phyloP scores from a whole-genome alignment of 2,113 vertebrate genomes.

The Lethenteron reissneri region DNA sequence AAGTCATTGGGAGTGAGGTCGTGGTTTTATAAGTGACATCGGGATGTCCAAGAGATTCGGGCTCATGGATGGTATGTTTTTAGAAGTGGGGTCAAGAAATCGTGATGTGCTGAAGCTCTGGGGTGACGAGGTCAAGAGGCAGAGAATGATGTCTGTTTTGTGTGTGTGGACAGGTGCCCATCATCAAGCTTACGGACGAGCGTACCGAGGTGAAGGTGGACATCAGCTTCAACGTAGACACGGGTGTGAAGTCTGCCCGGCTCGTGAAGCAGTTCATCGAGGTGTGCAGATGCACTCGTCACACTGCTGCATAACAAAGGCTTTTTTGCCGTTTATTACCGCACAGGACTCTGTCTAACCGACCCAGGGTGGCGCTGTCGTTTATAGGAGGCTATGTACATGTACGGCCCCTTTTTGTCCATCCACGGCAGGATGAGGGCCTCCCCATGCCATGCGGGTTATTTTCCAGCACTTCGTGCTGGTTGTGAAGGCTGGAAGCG shows the following conservation, averaged over 20 bases:
- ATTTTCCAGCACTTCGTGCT: not conserved
- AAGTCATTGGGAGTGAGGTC: too few relatives aligned
- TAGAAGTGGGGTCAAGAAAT: too few relatives aligned
- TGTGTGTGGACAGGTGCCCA: slow-evolving; percentile 46
- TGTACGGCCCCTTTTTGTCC: slow-evolving; percentile 9
- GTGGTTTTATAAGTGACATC: too few relatives aligned
- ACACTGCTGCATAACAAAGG: too few relatives aligned
- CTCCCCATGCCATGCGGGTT: slow-evolving; percentile 4
- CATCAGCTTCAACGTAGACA: slow-evolving; percentile 97
- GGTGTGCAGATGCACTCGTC: slow-evolving; percentile 21
- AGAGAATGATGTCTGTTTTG: not conserved
- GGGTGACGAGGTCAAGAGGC: too few relatives aligned
- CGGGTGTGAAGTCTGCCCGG: slow-evolving; percentile 74
- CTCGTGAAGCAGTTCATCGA: slow-evolving; percentile 89
- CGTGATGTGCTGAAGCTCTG: too few relatives aligned
- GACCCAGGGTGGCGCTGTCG: not conserved
- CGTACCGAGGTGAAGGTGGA: slow-evolving; percentile 96
- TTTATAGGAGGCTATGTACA: not conserved
- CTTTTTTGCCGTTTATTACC: not conserved
- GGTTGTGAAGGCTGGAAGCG: too few relatives aligned
- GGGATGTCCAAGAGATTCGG: too few relatives aligned
- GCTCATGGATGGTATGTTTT: too few relatives aligned
- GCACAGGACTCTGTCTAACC: not conserved
- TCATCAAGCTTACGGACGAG: slow-evolving; percentile 93
- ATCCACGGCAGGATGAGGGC: slow-evolving; percentile 11